A percentile compares a stretch with the other conserved stretches of the same genome.
Evolutionary conservation across 2,113 vertebrate genomes (phyloP).

Genomic region (Catharus fuscescens): DNA sequence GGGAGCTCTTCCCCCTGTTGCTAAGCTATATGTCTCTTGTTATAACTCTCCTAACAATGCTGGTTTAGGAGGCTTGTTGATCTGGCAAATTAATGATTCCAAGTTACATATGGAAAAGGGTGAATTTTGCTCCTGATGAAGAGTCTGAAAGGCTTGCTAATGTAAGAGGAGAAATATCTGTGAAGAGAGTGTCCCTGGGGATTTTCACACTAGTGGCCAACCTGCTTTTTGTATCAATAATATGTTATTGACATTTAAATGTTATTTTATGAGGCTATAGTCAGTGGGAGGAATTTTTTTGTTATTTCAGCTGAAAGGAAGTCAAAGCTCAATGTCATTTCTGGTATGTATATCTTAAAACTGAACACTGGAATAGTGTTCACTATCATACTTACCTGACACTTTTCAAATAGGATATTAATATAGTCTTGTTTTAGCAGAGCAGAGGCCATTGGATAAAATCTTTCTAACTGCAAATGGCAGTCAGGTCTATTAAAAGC

Average conservation of each 20-base stretch:
- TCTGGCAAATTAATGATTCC: background rate
- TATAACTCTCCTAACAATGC: background rate
- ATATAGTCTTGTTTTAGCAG: background rate
- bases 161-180: background rate
- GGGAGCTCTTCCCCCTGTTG: background rate
- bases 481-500: conserved; percentile 19
- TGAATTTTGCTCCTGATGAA: background rate
- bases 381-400: background rate
- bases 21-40: background rate
- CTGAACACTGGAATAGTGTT: background rate
- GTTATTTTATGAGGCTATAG: background rate
- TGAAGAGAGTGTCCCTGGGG: background rate
- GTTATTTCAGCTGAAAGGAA: conserved; percentile 28
- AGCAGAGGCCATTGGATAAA: background rate
- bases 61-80: background rate
- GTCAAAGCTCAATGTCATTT: background rate
- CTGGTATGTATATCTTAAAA: background rate
- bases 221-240: background rate
- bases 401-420: background rate
- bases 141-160: background rate
- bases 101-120: background rate
- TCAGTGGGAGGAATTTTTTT: background rate
- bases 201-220: background rate
- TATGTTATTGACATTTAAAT: background rate
- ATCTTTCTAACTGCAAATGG: conserved; percentile 34